Evolutionary conservation across 1,140 invertebrate genomes (phyloP).

Genomic region (Hormaphis cornu): DNA sequence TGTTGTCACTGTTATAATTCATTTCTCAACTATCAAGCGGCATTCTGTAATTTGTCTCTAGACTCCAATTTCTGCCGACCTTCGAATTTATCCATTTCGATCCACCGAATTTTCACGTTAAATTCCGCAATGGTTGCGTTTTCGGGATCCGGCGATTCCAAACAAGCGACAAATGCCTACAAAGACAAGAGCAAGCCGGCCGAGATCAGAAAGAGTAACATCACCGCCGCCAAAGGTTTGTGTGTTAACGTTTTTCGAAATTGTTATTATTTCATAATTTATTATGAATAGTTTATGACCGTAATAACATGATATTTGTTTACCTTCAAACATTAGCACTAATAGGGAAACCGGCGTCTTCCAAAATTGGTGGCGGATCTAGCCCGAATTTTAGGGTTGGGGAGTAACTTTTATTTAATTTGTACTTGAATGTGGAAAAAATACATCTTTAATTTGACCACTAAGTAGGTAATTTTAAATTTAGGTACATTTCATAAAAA

Average conservation of each 20-base stretch:
- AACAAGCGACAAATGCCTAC: slow-evolving; percentile 25
- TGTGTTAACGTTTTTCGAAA: neutral
- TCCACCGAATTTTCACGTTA: neutral
- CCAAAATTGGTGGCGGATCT: too few relatives aligned
- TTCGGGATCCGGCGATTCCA: slow-evolving; percentile 27
- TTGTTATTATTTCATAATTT: slow-evolving; percentile 9
- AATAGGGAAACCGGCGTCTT: too few relatives aligned
- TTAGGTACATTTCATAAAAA: too few relatives aligned
- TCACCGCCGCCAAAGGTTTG: slow-evolving; percentile 93
- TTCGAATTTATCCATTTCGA: slow-evolving; percentile 13
- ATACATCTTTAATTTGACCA: too few relatives aligned
- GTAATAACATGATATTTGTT: neutral
- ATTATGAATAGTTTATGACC: neutral
- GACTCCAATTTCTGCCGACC: neutral
- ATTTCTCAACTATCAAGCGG: too few relatives aligned
- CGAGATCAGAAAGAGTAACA: slow-evolving; percentile 61
- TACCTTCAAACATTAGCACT: too few relatives aligned
- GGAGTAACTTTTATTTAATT: too few relatives aligned
- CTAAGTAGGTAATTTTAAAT: too few relatives aligned
- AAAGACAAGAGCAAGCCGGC: slow-evolving; percentile 34
- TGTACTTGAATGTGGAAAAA: too few relatives aligned
- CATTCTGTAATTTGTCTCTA: too few relatives aligned
- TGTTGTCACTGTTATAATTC: neutral
- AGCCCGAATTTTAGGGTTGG: too few relatives aligned
- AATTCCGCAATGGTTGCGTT: slow-evolving; percentile 1